Base-by-base conservation (phyloP, 2,797 vertebrate genomes). In the Protosalanx chinensis region DNA sequence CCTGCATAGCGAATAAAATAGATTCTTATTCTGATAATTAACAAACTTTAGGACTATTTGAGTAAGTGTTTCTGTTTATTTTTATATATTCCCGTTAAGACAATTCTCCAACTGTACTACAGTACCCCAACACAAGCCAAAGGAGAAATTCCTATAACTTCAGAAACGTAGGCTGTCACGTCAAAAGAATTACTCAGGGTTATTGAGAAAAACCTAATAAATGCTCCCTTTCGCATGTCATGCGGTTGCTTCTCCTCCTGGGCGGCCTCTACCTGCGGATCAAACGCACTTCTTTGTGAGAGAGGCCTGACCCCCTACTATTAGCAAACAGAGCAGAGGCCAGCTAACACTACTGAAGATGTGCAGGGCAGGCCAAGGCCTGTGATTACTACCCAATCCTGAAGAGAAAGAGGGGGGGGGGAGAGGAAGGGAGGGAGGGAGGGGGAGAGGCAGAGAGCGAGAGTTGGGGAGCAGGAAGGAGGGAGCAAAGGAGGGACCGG, bases 261-360 rank as follows among this genome's bases (percentile, higher is more conserved):
- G 29, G 67, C 76, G 84, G 84, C 81, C 83, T 81, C 59, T 90
- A 90, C 89, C 85, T 89, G 86, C 83, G 85, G 88, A 91, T 90
- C 88, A 90, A 89, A 87, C 82, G 80, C 82, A 87, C 80, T 81
- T 89, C 90, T 92, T 89, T 90, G 87, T 84, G 85, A 82, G 82
- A 84, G 84, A 84, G 83, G 75, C 82, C 87, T 89, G 88, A 90
- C 87, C 88, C 85, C 88, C 82, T 79, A 85, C 87, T 91, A 91
- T 92, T 90, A 90, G 88, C 88, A 88, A 89, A 91, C 88, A 91
- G 85, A 88, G 74, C 85, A 88, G 84, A 86, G 84, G 84, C 87
- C 88, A 90, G 89, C 88, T 91, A 88, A 89, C 88, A 88, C 82
- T 85, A 90, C 89, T 88, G 86, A 76, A 90, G 85, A 87, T 86